Percentiles rank a stretch among this genome's conserved stretches.
These are phyloP conservation scores for Lagenorhynchus albirostris DNA, from an alignment of 2,113 vertebrate species.

Conservation along the genomic window DNA sequence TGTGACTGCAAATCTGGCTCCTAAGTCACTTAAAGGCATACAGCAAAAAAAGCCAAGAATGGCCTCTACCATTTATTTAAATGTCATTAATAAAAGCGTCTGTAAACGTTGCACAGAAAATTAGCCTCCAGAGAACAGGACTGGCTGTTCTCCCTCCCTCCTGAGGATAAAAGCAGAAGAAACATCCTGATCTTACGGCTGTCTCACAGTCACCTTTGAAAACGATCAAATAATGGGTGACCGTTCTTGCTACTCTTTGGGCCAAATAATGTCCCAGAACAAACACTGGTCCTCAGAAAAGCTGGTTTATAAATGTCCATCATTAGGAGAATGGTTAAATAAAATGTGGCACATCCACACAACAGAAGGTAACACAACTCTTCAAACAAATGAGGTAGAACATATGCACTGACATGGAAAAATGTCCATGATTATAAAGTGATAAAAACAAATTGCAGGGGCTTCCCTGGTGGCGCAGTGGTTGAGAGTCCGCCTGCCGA, in stretches of 20 bases:
- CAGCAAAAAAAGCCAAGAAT: conserved; percentile 4
- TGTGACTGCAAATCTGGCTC: not conserved
- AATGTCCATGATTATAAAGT: not conserved
- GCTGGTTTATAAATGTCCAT: conserved; percentile 49
- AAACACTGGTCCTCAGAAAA: conserved; percentile 37
- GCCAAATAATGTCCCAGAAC: conserved; percentile 51
- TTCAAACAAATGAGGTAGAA: not conserved
- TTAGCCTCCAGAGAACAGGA: conserved; percentile 28
- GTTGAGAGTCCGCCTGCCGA: too few species aligned
- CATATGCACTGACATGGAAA: not conserved
- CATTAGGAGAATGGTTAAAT: conserved; percentile 28
- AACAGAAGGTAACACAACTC: conserved; percentile 21
- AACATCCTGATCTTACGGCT: conserved; percentile 18
- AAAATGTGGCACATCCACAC: conserved; percentile 21
- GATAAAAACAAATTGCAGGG: conserved; percentile 26
- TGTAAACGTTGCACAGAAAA: conserved; percentile 47
- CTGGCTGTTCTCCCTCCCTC: conserved; percentile 45
- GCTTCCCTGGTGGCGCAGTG: too few species aligned
- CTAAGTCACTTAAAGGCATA: conserved; percentile 30
- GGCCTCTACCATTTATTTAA: conserved; percentile 28
- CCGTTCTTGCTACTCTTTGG: conserved; percentile 23
- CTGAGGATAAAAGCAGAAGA: conserved; percentile 57
- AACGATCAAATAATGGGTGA: conserved; percentile 5
- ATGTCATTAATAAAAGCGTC: conserved; percentile 48
- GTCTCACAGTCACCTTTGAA: conserved; percentile 43